Percentiles rank a stretch among this genome's conserved stretches.
Evolutionary conservation across 1,140 invertebrate species (phyloP).

Genomic region (Bombus turneri): DNA sequence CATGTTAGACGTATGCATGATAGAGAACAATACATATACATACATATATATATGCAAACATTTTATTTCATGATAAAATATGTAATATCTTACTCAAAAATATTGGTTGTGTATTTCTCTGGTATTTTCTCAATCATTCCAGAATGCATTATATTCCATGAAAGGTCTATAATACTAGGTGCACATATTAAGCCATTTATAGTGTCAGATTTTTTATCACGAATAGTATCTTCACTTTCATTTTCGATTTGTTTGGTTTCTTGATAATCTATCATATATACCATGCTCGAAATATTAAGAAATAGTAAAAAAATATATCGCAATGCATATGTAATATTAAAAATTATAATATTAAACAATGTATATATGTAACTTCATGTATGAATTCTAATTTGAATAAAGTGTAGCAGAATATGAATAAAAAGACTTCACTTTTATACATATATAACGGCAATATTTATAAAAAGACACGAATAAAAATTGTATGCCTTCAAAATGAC

Average conservation of each 20-base stretch:
- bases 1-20: too few species aligned
- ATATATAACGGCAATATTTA: neutral
- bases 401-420: neutral
- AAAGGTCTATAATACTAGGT: neutral
- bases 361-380: neutral
- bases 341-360: too few species aligned
- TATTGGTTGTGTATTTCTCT: conserved; percentile 2
- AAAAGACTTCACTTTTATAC: neutral
- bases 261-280: neutral
- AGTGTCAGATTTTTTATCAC: neutral
- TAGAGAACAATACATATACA: neutral
- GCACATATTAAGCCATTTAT: neutral
- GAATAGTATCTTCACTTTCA: too few species aligned
- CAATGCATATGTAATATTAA: too few species aligned
- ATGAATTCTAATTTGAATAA: neutral
- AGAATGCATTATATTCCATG: conserved; percentile 8
- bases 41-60: neutral
- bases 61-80: neutral
- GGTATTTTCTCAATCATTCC: conserved; percentile 6
- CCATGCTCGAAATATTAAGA: neutral
- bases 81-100: conserved; percentile 1
- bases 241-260: neutral
- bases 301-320: neutral
- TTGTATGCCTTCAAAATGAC: neutral
- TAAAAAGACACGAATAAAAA: neutral